Evolutionary conservation across 1,140 invertebrate genomes (phyloP).

Genomic region (Drosophila erecta): DNA sequence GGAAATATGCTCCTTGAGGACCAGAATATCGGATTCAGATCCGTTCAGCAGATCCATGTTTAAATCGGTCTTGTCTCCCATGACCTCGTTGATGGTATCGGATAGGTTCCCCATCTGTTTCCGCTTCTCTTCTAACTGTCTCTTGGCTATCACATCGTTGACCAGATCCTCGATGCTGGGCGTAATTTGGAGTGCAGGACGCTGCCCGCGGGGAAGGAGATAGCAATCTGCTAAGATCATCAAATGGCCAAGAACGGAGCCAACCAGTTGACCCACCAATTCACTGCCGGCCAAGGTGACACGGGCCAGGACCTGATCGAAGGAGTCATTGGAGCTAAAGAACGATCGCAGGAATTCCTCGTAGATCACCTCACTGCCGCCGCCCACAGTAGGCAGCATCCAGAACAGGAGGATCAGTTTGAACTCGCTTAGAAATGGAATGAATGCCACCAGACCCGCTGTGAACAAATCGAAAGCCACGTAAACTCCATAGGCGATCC

Average conservation of each 20-base stretch:
- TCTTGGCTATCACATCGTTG: conserved; percentile 34
- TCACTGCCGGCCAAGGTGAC: conserved; percentile 1
- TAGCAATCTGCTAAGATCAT: conserved; percentile 33
- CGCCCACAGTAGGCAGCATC: conserved; percentile 57
- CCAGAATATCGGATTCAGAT: conserved; percentile 2
- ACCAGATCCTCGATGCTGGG: conserved; percentile 46
- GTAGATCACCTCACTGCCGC: conserved; percentile 50
- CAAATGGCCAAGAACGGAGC: conserved; percentile 13
- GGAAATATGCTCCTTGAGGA: background rate
- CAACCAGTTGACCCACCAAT: conserved; percentile 23
- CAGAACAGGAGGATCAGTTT: conserved; percentile 60
- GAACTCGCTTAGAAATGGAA: conserved; percentile 53
- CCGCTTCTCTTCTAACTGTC: background rate
- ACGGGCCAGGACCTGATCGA: conserved; percentile 91
- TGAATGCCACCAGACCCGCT: conserved; percentile 12
- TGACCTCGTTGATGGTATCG: background rate
- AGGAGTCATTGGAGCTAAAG: conserved; percentile 86
- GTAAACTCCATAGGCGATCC: conserved; percentile 65
- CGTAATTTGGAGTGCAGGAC: conserved; percentile 8
- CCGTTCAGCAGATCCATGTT: background rate
- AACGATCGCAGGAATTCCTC: conserved; percentile 49
- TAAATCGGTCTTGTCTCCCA: background rate
- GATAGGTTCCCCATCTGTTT: background rate
- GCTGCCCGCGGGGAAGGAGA: conserved; percentile 14
- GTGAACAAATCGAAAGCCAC: conserved; percentile 31